phyloP scores from a whole-genome alignment of 2,888 invertebrate genomes.

The Unio pictorum region DNA sequence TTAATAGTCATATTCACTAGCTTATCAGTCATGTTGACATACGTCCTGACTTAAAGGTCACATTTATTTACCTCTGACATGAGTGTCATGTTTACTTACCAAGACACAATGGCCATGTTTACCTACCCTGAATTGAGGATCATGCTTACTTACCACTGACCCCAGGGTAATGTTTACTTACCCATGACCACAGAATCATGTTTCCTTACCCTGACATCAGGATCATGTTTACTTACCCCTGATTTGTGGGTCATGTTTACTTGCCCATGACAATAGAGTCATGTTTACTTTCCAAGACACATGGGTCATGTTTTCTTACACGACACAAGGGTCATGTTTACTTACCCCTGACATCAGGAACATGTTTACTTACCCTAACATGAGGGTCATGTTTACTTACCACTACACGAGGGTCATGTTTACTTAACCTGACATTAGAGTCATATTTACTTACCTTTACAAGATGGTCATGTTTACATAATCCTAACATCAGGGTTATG shows the following conservation, averaged over 20 bases:
- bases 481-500: conserved; percentile 75
- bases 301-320: conserved; percentile 74
- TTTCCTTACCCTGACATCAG: conserved; percentile 71
- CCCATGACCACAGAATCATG: too few species aligned
- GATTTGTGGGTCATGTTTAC: conserved; percentile 84
- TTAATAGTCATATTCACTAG: conserved; percentile 91
- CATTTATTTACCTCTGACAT: conserved; percentile 88
- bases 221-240: conserved; percentile 91
- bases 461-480: conserved; percentile 93
- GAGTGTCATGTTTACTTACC: conserved; percentile 71
- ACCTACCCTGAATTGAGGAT: too few species aligned
- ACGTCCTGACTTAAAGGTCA: conserved; percentile 91
- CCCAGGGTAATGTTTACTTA: conserved; percentile 95
- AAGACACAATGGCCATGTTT: too few species aligned
- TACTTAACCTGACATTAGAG: conserved; percentile 82
- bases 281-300: conserved; percentile 89
- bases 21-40: conserved; percentile 62
- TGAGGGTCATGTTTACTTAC: conserved; percentile 74
- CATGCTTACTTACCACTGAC: conserved; percentile 78
- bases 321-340: conserved; percentile 65
- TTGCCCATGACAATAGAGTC: conserved; percentile 82
- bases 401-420: conserved; percentile 95
- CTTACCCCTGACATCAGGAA: too few species aligned
- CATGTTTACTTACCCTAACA: background rate
- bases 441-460: conserved; percentile 79